Base-by-base conservation (phyloP, 2,797 vertebrate genomes). In the Diplodus sargus region DNA sequence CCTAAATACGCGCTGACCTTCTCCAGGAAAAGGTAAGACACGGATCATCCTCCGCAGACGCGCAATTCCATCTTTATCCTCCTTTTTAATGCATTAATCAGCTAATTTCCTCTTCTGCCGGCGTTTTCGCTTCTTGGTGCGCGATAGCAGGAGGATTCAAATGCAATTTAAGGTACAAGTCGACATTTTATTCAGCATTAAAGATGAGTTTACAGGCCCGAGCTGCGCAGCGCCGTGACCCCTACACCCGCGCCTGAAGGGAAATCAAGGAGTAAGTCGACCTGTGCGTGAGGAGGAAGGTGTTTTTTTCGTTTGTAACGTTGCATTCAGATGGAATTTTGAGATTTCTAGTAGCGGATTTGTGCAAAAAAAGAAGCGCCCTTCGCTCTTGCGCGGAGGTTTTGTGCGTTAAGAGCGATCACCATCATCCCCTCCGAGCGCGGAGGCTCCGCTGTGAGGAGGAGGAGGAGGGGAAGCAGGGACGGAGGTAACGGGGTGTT, bases 21-120 rank as follows among this genome's bases (percentile, higher is more conserved):
- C 74, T 42, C 42, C 0, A 12, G 2, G 3, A 80, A 80, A 80
- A 90, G 93, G 91, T 93, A 89, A 87, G 90, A 42, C 23, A 30
- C 1, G 1, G 28, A 8, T 1, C 6, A 47, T 60, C 28, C 5
- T 20, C 28, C 9, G 25, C 15, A 18, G 47, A 47, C 28, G 20
- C 4, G 43, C 8, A 0, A 7, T 51, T 48, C 5, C 4, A n/a
- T 30, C 13, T 10, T 20, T 14, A 34, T 14, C 11, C 49, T 9
- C 23, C 3, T 17, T 60, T 57, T 60, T 4, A 23, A 15, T 4
- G 61, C 58, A 0, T 2, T 34, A 1, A 63, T 69, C 8, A 1
- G 5, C 30, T 11, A 0, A 22, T 64, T 23, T 16, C 11, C 30
- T 34, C 5, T 2, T 4, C 20, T 25, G 61, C 22, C 8, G 39